phyloP scores from a whole-genome alignment of 2,797 vertebrate genomes.

The Rallus crepitans region DNA sequence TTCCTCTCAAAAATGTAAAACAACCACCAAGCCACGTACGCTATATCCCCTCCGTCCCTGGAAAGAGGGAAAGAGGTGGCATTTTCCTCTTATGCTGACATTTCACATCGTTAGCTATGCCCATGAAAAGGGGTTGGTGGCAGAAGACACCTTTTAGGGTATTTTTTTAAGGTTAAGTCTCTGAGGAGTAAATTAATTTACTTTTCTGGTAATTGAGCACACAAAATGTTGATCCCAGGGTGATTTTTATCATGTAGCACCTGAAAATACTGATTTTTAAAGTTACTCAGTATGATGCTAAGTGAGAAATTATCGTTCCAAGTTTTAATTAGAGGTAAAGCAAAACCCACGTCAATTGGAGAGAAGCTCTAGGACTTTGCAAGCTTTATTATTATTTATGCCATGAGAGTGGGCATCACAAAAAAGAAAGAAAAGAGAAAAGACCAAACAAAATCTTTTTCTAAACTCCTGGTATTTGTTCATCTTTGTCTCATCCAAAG shows the following conservation, averaged over 20 bases:
- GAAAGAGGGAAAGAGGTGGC: neutral
- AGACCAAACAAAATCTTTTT: constrained; percentile 22
- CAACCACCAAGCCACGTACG: neutral
- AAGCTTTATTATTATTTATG: constrained; percentile 10
- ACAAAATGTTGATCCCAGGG: neutral
- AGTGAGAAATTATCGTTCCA: neutral
- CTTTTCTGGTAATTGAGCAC: neutral
- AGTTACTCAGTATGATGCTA: neutral
- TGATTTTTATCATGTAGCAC: neutral
- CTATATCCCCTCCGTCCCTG: neutral
- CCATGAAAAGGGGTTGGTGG: neutral
- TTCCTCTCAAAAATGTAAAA: neutral
- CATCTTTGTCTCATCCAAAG: neutral
- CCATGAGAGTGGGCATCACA: neutral
- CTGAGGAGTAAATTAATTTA: constrained; percentile 4
- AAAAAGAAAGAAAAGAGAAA: neutral
- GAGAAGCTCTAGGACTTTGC: neutral
- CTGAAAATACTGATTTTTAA: neutral
- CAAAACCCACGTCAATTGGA: neutral
- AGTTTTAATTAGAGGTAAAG: constrained; percentile 53
- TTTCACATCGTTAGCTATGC: neutral
- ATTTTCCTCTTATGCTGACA: neutral
- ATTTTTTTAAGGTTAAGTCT: neutral
- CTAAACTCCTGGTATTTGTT: neutral
- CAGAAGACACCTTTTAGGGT: neutral